phyloP scores from a whole-genome alignment of 1,140 invertebrate genomes.

The Stratiolaelaps scimitus region DNA sequence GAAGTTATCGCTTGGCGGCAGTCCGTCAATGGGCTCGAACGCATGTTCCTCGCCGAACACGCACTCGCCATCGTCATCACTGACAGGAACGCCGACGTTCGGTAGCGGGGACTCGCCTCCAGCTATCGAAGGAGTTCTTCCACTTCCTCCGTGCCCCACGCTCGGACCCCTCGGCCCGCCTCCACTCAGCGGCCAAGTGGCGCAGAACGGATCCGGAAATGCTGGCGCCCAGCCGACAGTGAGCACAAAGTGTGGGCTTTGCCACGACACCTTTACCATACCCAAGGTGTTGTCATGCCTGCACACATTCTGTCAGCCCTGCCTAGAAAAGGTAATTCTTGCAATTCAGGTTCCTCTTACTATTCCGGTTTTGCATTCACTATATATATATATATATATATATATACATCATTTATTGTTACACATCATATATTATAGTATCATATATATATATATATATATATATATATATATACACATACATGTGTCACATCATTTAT shows the following conservation, averaged over 20 bases:
- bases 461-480: too few relatives aligned
- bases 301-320: constrained; percentile 65
- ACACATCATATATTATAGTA: too few relatives aligned
- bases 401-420: too few relatives aligned
- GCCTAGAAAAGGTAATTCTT: constrained; percentile 55
- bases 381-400: too few relatives aligned
- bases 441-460: too few relatives aligned
- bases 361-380: too few relatives aligned
- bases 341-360: too few relatives aligned
- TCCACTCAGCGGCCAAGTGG: background rate
- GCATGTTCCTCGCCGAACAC: constrained; percentile 1
- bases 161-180: constrained; percentile 4
- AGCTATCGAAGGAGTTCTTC: too few relatives aligned
- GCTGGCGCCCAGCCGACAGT: constrained; percentile 3
- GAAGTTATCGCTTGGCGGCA: constrained; percentile 22
- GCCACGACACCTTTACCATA: constrained; percentile 58
- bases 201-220: constrained; percentile 20
- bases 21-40: constrained; percentile 21
- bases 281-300: constrained; percentile 65
- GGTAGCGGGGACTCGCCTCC: constrained; percentile 15
- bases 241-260: constrained; percentile 58
- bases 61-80: constrained; percentile 16
- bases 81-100: constrained; percentile 22
- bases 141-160: background rate
- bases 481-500: too few relatives aligned